A percentile compares a stretch with the other conserved stretches of the same genome.
phyloP scores from a whole-genome alignment of 1,140 invertebrate species.

The Drosophila prosaltans region DNA sequence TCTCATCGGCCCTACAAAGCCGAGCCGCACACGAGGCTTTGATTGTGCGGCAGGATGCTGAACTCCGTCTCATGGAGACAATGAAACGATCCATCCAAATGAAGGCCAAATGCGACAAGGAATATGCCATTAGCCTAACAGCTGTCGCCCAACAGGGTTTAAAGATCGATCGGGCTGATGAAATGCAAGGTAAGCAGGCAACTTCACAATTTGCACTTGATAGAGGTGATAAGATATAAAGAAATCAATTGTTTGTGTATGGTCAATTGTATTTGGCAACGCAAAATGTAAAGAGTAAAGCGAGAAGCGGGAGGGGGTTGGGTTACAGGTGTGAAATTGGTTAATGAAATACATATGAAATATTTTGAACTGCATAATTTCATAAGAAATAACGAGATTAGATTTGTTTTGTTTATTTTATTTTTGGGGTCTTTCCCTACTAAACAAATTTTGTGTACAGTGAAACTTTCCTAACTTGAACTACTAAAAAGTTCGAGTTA shows the following conservation, averaged over 20 bases:
- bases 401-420: too few species aligned
- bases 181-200: conserved; percentile 87
- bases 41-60: conserved; percentile 93
- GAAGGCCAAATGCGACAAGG: conserved; percentile 94
- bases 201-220: too few species aligned
- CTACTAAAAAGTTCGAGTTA: too few species aligned
- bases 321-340: too few species aligned
- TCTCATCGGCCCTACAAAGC: conserved; percentile 92
- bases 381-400: too few species aligned
- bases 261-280: conserved; percentile 3
- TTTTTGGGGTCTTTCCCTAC: too few species aligned
- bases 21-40: conserved; percentile 93
- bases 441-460: too few species aligned
- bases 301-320: too few species aligned
- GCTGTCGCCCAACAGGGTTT: conserved; percentile 91
- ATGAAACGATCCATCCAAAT: conserved; percentile 93
- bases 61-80: conserved; percentile 93
- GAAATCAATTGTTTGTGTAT: conserved; percentile 31
- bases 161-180: conserved; percentile 92
- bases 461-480: too few species aligned
- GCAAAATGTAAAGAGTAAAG: too few species aligned
- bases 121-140: conserved; percentile 92
- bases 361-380: too few species aligned
- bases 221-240: neutral
- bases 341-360: too few species aligned